Evolutionary conservation across 1,140 invertebrate species (phyloP).

Genomic region (Zaprionus inermis): DNA sequence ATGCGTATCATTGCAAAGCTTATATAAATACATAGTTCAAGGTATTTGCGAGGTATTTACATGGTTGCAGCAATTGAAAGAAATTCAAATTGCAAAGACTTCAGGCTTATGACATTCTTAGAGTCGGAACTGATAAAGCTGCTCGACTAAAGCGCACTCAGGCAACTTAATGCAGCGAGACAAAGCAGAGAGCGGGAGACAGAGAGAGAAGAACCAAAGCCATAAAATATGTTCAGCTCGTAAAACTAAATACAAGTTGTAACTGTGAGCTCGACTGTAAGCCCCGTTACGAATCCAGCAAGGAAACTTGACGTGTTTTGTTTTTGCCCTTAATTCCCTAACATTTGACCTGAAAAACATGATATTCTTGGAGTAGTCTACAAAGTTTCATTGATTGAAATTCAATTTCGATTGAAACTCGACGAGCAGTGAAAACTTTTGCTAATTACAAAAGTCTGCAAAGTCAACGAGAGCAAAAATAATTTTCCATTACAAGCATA

Average conservation of each 20-base stretch:
- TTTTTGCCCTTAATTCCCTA: background rate
- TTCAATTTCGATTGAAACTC: conserved; percentile 27
- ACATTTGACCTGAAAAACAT: too few species aligned
- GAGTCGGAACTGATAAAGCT: too few species aligned
- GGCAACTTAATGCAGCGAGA: background rate
- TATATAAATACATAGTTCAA: background rate
- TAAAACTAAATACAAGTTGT: background rate
- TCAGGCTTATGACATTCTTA: too few species aligned
- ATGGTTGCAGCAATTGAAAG: too few species aligned
- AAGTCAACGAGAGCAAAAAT: conserved; percentile 52
- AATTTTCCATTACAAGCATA: conserved; percentile 16
- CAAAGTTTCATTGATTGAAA: conserved; percentile 64
- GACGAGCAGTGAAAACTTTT: conserved; percentile 10
- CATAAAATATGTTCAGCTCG: conserved; percentile 1
- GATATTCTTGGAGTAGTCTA: conserved; percentile 47
- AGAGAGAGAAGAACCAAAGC: background rate
- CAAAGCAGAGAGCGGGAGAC: background rate
- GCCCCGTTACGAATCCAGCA: too few species aligned
- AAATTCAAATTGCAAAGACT: too few species aligned
- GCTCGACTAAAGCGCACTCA: background rate
- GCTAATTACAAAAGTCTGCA: conserved; percentile 71
- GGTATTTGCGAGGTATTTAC: background rate
- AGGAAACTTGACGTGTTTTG: too few species aligned
- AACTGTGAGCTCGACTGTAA: background rate
- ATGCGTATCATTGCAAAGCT: too few species aligned